Percentiles rank a stretch among this genome's conserved stretches.
phyloP scores from a whole-genome alignment of 2,797 vertebrate genomes.

The Megalops cyprinoides region DNA sequence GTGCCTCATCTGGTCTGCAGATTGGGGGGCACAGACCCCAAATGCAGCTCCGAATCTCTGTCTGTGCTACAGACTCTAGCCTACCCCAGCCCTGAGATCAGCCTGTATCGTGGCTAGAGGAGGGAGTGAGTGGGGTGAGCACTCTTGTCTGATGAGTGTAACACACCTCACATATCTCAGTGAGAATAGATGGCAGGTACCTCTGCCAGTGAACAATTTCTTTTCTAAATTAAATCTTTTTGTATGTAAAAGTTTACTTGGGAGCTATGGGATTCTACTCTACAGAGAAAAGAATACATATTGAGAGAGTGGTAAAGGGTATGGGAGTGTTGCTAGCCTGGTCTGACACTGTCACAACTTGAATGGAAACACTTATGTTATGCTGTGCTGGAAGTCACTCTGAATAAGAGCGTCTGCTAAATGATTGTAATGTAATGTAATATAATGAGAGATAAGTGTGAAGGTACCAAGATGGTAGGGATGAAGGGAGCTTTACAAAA shows the following conservation, averaged over 20 bases:
- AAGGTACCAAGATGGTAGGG: constrained; percentile 14
- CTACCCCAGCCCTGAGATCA: constrained; percentile 57
- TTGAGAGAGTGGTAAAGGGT: constrained; percentile 49
- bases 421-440: too few relatives aligned
- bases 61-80: constrained; percentile 12
- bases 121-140: constrained; percentile 43
- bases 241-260: not conserved
- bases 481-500: not conserved
- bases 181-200: not conserved
- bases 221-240: not conserved
- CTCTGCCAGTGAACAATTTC: not conserved
- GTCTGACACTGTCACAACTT: too few relatives aligned
- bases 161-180: not conserved
- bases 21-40: constrained; percentile 49
- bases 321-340: constrained; percentile 15
- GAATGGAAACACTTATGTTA: too few relatives aligned
- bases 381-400: too few relatives aligned
- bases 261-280: not conserved
- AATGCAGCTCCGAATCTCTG: constrained; percentile 39
- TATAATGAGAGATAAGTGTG: constrained; percentile 42
- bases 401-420: too few relatives aligned
- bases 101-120: constrained; percentile 43
- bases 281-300: constrained; percentile 15
- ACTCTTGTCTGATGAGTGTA: not conserved
- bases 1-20: constrained; percentile 69